Conservation (phyloP, 1,140 invertebrate species). For the Nasonia giraulti region DNA sequence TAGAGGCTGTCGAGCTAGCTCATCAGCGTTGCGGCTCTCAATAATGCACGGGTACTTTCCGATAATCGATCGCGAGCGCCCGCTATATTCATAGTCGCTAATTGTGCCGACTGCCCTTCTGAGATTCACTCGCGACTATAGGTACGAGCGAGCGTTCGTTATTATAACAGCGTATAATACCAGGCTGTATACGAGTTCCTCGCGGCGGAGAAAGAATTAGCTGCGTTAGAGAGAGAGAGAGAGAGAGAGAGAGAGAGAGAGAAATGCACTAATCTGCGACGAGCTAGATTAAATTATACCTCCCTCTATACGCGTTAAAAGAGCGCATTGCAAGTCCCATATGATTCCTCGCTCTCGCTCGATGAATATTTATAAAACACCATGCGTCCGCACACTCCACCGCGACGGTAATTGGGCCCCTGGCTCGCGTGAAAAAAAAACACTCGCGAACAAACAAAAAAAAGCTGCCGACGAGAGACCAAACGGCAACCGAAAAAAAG, state of each 20-base stretch:
- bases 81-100: neutral
- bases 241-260: too few species aligned
- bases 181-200: neutral
- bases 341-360: neutral
- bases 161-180: neutral
- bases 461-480: too few species aligned
- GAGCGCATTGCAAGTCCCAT: neutral
- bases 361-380: neutral
- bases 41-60: neutral
- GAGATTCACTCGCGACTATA: neutral
- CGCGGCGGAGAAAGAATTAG: neutral
- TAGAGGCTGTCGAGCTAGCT: neutral
- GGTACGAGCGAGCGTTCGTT: too few species aligned
- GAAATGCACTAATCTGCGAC: neutral
- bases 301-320: neutral
- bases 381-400: neutral
- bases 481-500: conserved; percentile 10
- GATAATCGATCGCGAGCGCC: neutral
- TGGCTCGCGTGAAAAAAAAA: neutral
- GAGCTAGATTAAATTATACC: neutral
- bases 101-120: neutral
- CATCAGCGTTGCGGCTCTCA: neutral
- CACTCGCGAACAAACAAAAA: neutral
- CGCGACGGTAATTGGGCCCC: neutral
- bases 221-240: too few species aligned